phyloP scores from a whole-genome alignment of 2,113 vertebrate genomes.

The Vombatus ursinus region DNA sequence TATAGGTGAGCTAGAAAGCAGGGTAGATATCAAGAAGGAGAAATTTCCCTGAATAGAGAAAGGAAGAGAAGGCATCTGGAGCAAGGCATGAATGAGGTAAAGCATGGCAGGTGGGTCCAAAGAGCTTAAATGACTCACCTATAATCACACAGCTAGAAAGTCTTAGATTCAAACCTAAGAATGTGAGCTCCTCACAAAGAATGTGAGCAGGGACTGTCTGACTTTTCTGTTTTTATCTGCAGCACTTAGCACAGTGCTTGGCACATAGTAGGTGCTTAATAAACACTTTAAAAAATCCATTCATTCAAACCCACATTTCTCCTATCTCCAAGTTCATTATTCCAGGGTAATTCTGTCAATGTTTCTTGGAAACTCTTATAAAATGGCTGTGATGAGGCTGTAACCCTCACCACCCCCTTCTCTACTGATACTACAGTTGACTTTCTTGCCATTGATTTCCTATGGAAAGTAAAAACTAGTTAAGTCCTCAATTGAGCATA shows the following conservation, averaged over 20 bases:
- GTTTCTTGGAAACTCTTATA: neutral
- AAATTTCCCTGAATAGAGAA: neutral
- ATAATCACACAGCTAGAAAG: neutral
- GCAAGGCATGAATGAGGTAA: neutral
- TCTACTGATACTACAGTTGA: constrained; percentile 38
- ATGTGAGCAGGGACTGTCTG: neutral
- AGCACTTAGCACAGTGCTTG: neutral
- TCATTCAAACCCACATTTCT: neutral
- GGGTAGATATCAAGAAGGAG: neutral
- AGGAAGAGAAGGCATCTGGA: neutral
- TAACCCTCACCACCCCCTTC: neutral
- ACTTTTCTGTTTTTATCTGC: neutral
- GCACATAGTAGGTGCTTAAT: neutral
- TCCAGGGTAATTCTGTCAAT: neutral
- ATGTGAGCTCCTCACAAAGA: neutral
- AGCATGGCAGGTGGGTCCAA: neutral
- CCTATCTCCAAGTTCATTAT: neutral
- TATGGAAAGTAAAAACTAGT: constrained; percentile 49
- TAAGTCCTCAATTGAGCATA: constrained; percentile 19
- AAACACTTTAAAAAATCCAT: neutral
- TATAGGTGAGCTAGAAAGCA: neutral
- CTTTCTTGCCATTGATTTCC: constrained; percentile 60
- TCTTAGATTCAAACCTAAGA: neutral
- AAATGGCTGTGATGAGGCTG: neutral
- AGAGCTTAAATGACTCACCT: neutral